Evolutionary conservation across 2,113 vertebrate species (phyloP).

Genomic region (Zapus hudsonius): DNA sequence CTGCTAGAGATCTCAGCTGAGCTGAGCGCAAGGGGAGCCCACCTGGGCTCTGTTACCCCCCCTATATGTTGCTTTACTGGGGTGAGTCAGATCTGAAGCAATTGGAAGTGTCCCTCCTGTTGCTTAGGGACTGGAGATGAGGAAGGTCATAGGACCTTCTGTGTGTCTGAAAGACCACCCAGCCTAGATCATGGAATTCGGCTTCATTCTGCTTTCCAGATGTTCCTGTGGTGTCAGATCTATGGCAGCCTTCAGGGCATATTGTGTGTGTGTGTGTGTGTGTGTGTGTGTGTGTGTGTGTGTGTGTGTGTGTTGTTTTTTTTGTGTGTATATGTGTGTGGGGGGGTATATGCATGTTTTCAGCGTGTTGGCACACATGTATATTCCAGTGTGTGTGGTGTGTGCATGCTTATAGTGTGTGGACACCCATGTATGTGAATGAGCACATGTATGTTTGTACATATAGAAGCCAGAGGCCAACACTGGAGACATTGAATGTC

Average conservation of each 20-base stretch:
- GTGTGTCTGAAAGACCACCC: background rate
- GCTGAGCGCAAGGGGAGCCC: background rate
- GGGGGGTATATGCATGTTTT: too few relatives aligned
- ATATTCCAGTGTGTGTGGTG: too few relatives aligned
- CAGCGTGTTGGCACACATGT: too few relatives aligned
- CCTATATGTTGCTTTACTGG: background rate
- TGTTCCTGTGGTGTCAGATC: background rate
- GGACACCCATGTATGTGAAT: too few relatives aligned
- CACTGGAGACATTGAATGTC: too few relatives aligned
- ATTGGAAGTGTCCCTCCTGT: background rate
- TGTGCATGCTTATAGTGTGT: too few relatives aligned
- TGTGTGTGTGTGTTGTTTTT: too few relatives aligned
- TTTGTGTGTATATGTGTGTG: too few relatives aligned
- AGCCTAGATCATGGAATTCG: background rate
- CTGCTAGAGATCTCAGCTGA: background rate
- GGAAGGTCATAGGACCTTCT: background rate
- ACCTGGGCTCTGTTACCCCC: background rate
- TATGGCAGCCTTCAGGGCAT: background rate
- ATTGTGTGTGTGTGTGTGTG: background rate
- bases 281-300: too few relatives aligned
- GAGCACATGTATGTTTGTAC: too few relatives aligned
- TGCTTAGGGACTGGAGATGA: background rate
- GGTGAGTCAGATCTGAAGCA: background rate
- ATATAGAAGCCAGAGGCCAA: too few relatives aligned
- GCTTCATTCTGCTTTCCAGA: background rate